Conservation (phyloP, 1,140 invertebrate species). For the Ceratosolen fusciceps region DNA sequence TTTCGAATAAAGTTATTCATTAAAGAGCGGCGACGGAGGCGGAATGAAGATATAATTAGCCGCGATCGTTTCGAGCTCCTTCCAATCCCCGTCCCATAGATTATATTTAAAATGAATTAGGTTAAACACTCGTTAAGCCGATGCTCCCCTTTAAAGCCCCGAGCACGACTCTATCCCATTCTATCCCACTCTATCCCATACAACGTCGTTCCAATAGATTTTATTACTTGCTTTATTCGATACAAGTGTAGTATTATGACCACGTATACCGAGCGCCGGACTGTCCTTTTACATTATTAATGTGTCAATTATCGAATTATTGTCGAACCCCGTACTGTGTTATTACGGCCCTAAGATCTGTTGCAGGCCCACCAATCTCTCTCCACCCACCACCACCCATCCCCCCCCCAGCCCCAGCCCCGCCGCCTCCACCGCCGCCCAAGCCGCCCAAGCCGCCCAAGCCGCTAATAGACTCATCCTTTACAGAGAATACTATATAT, state of each 20-base stretch:
- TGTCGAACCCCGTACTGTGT: not conserved
- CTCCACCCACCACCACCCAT: too few species aligned
- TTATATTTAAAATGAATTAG: not conserved
- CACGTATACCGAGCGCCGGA: not conserved
- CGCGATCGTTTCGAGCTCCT: not conserved
- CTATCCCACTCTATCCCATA: too few species aligned
- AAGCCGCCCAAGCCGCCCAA: too few species aligned
- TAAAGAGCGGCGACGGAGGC: too few species aligned
- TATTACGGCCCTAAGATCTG: not conserved
- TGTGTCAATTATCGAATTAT: constrained; percentile 9
- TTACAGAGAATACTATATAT: not conserved
- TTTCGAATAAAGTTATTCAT: too few species aligned
- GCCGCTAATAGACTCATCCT: not conserved
- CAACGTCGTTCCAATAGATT: not conserved
- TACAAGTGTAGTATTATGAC: not conserved
- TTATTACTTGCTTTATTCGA: not conserved
- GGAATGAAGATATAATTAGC: too few species aligned
- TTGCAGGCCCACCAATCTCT: not conserved
- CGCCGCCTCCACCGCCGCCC: too few species aligned
- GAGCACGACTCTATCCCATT: not conserved
- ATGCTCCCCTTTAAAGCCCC: not conserved
- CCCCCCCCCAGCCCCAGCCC: too few species aligned
- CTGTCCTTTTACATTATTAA: not conserved
- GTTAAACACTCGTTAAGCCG: not conserved
- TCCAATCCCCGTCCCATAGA: not conserved